Base-by-base conservation (phyloP, 1,140 invertebrate species). In the Macrosteles quadrilineatus region DNA sequence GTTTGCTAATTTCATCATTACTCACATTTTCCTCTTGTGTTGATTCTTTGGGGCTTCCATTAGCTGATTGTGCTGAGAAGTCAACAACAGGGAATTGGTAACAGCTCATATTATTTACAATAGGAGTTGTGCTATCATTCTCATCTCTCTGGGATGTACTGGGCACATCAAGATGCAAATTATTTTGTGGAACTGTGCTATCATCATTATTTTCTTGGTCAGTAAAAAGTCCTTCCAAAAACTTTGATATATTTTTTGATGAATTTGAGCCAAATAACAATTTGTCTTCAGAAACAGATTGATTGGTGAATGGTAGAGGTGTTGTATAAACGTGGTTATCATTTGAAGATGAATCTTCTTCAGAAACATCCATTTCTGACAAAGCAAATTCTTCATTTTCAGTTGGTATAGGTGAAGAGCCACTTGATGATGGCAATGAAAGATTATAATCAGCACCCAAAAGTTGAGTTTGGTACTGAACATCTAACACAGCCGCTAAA, bases 201-300 rank as follows among this genome's bases (percentile, higher is more conserved):
- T 23, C n/a, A 6, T 29, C 9, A 9, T 25, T 59, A 23, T 25
- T 30, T 27, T 14, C 9, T 3, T 59, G 21, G 6, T 59, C 55
- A 6, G 25, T 29, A 32, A 69, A 64, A 27, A 69, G 50, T n/a
- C 68, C 68, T 36, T 69, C 57, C n/a, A 69, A 31, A 21, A 69
- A 69, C 31, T 50, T 69, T 12, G 68, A 63, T 12, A 69, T 64
- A 32, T 69, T 69, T 69, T 63, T 21, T 27, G 68, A 59, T n/a
- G 68, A 69, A 27, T 66, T 40, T 21, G 63, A 66, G 23, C 63
- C 63, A 66, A 66, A 66, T 30, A 66, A 27, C 2, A 66, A 45
- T 36, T 27, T 66, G 19, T 66, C 63, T 27, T 66, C 32, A 1
- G 32, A 30, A 45, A 66, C 25, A 27, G 21, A 2, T 25, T 27